Evolutionary conservation across 2,888 invertebrate species (phyloP).

Genomic region (Mesorhabditis sp.): DNA sequence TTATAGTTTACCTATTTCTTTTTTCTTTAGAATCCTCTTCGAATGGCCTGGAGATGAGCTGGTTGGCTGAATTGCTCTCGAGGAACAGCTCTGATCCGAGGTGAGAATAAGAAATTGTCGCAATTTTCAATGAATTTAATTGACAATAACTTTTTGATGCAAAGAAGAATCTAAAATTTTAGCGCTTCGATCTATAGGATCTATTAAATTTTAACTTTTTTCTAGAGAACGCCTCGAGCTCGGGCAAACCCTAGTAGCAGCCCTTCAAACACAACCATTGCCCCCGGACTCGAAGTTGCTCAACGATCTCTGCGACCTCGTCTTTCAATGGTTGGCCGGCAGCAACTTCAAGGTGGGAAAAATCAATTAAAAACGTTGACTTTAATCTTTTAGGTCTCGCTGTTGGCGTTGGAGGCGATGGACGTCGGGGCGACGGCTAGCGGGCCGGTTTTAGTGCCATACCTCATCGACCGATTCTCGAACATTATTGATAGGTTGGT

Average conservation of each 20-base stretch:
- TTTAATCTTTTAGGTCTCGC: not conserved
- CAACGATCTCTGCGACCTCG: not conserved
- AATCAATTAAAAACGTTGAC: not conserved
- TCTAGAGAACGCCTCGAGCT: not conserved
- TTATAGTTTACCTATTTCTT: too few species aligned
- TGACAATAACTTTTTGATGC: not conserved
- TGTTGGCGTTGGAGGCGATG: not conserved
- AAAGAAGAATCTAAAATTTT: not conserved
- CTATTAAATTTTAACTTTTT: not conserved
- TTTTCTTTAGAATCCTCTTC: too few species aligned
- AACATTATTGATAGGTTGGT: not conserved
- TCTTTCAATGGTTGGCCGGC: conserved; percentile 2
- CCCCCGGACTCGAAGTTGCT: not conserved
- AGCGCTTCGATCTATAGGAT: not conserved
- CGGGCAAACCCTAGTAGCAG: not conserved
- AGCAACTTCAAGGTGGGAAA: conserved; percentile 1
- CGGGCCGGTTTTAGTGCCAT: not conserved
- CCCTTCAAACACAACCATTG: not conserved
- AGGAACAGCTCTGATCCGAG: conserved; percentile 5
- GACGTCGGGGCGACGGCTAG: not conserved
- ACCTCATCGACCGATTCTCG: not conserved
- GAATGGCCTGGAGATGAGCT: not conserved
- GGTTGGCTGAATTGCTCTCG: not conserved
- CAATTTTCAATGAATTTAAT: not conserved
- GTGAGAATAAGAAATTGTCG: not conserved